Base-by-base conservation (phyloP, 1,140 invertebrate species). In the Proctacanthus coquilletti region DNA sequence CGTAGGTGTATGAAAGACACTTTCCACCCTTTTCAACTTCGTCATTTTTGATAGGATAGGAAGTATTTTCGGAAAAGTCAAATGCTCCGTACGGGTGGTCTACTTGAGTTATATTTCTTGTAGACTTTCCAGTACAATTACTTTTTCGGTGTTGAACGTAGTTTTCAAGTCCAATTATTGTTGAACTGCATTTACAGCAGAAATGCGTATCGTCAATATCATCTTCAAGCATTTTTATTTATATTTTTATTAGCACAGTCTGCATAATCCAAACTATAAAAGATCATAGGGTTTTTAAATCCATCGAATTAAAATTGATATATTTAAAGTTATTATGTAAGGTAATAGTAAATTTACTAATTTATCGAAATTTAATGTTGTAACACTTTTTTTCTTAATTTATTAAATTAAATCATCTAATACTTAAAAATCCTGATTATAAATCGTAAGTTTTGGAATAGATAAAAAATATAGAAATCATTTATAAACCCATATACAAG, bases 151-250 rank as follows among this genome's bases (percentile, higher is more conserved):
- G 85, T 9, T 68, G 68, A 1, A 92, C 71, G 52, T 92, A 92
- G 50, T 81, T 82, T 11, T 80, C 71, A 1, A 92, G 64, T 0
- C 85, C 84, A 11, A 74, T 59, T 25, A 91, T 77, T 1, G 83
- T 88, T 2, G 69, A 49, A 41, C 83, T 77, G 61, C 86, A 92
- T 47, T 82, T 83, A 38, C 89, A 74, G 55, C 86, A 92, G 38
- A 84, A 71, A 48, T 91, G 85, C 2, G 68, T 77, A 51, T 87
- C 83, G 21, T 84, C 79, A 27, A 83, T 73, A 11, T 74, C 71
- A 15, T 74, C 76, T 27, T 77, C 75, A 19, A 59, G 56, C 10
- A 5, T 43, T 44, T 21, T 29, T 18, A 27, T 25, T 30, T 36
- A 38, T 41, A 39, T 45, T 52, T 49, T 52, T 49, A 51, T 40